phyloP scores from a whole-genome alignment of 2,888 invertebrate species.

The Agonum fuliginosum region DNA sequence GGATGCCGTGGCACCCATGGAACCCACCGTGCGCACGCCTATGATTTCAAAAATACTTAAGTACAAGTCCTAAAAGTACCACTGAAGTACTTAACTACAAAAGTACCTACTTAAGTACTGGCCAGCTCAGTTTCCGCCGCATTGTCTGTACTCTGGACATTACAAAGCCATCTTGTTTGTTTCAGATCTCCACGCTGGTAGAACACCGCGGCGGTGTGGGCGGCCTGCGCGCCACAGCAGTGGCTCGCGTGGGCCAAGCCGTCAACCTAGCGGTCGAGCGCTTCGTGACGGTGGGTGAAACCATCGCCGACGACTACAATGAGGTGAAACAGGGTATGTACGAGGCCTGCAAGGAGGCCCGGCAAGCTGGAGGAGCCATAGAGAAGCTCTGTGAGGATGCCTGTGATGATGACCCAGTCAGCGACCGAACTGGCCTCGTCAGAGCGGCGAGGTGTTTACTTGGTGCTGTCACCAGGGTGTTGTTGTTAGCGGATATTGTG shows the following conservation, averaged over 20 bases:
- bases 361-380: constrained; percentile 93
- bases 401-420: constrained; percentile 77
- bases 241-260: constrained; percentile 95
- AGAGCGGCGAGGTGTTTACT: constrained; percentile 94
- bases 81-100: too few relatives aligned
- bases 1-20: too few relatives aligned
- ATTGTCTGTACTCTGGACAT: too few relatives aligned
- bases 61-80: too few relatives aligned
- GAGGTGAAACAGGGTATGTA: constrained; percentile 99
- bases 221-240: constrained; percentile 83
- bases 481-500: constrained; percentile 97
- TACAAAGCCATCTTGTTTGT: constrained; percentile 64
- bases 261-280: constrained; percentile 98
- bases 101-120: too few relatives aligned
- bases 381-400: constrained; percentile 92
- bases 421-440: constrained; percentile 84
- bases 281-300: constrained; percentile 98
- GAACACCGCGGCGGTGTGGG: constrained; percentile 85
- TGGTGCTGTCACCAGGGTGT: constrained; percentile 95
- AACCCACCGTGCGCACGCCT: too few relatives aligned
- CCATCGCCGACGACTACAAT: constrained; percentile 98
- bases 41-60: too few relatives aligned
- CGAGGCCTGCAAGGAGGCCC: constrained; percentile 97
- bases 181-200: constrained; percentile 93
- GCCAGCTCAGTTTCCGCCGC: background rate